Base-by-base conservation (phyloP, 2,888 invertebrate species). In the Andricus quercusramuli region DNA sequence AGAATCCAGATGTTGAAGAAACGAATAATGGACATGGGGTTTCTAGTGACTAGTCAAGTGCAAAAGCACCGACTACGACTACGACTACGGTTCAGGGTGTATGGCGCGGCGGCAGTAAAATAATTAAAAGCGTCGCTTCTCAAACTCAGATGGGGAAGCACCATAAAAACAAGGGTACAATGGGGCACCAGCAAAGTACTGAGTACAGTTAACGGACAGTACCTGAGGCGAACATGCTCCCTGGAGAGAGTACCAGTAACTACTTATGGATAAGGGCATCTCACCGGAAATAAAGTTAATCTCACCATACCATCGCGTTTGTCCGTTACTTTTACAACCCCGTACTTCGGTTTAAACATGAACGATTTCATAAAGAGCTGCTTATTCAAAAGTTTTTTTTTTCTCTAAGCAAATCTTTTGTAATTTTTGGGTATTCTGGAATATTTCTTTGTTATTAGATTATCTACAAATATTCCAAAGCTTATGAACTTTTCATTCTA, bases 71-170 rank as follows among this genome's bases (percentile, higher is more conserved):
- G 70, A 56, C 70, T 29, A 70, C 47, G 70, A 51, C 70, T 32
- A 74, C 47, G 70, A 29, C 56, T 74, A 56, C 78, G 79, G 29
- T 37, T 37, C 37, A 37, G 37, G 37, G 37, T 9, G 37, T 37
- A 37, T 37, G 37, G 37, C 37, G 37, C 37, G 37, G 64, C 64
- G 76, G 82, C 82, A 64, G 80, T 83, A 83, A 82, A 84, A 82
- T 83, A 81, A 84, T 84, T 77, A 81, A 83, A 82, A 82, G 59
- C 76, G 62, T 64, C 76, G 76, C 77, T 78, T 76, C 76, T 81
- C 44, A 77, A 78, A 59, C 76, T 81, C 32, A 13, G 62, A 32
- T 76, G 47, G 74, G 32, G 78, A 74, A 56, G 78, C 67, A 41
- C 76, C 70, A 74, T 74, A 74, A 74, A 74, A 74, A 74, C 32